phyloP scores from a whole-genome alignment of 2,797 vertebrate species.

The Numenius phaeopus region DNA sequence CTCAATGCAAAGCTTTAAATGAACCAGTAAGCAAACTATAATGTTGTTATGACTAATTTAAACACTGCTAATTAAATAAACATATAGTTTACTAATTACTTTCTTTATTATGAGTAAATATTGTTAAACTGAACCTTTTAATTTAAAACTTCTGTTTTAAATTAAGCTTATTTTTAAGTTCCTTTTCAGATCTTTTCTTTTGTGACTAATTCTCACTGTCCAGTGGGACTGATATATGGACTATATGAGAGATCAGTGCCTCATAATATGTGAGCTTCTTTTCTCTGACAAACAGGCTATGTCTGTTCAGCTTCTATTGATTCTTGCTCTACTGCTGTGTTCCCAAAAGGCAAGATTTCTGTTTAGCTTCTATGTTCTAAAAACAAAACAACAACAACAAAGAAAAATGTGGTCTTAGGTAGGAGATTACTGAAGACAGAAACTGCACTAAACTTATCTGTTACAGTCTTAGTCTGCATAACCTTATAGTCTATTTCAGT shows the following conservation, averaged over 20 bases:
- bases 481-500: neutral
- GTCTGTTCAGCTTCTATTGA: neutral
- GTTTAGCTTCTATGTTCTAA: neutral
- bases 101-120: neutral
- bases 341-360: neutral
- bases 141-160: neutral
- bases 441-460: neutral
- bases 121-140: neutral
- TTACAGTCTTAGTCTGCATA: neutral
- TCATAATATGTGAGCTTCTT: neutral
- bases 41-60: neutral
- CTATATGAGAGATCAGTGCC: neutral
- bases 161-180: neutral
- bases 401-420: neutral
- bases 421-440: neutral
- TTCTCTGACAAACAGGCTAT: neutral
- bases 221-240: neutral
- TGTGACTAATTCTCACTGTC: neutral
- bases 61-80: neutral
- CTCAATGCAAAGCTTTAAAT: slow-evolving; percentile 16
- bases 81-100: neutral
- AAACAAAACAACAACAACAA: neutral
- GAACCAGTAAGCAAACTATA: neutral
- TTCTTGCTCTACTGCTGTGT: neutral
- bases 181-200: neutral